These are phyloP conservation scores for Neomorphus geoffroyi DNA, from an alignment of 2,797 vertebrate genomes.

Conservation along the genomic window DNA sequence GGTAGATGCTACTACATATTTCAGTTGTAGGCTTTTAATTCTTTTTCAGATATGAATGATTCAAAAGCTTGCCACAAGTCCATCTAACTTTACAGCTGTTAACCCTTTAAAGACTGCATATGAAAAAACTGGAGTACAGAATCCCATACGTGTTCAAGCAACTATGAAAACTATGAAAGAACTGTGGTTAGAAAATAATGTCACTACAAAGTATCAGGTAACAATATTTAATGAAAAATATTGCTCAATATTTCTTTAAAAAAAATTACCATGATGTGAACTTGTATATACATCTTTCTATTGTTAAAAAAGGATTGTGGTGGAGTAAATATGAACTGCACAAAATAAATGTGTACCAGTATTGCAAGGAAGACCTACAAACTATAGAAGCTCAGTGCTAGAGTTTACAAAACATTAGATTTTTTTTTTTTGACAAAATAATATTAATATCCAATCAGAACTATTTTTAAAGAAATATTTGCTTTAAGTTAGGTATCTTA, in stretches of 20 bases:
- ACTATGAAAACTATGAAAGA: conserved; percentile 62
- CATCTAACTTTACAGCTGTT: conserved; percentile 71
- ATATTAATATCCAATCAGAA: conserved; percentile 70
- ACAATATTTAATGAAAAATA: conserved; percentile 79
- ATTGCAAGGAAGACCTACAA: conserved; percentile 77
- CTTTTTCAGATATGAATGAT: conserved; percentile 72
- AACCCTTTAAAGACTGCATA: conserved; percentile 80
- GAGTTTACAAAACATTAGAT: conserved; percentile 60
- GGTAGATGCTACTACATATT: conserved; percentile 73
- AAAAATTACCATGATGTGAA: conserved; percentile 70
- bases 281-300: conserved; percentile 72
- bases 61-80: conserved; percentile 75
- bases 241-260: conserved; percentile 73
- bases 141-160: conserved; percentile 60
- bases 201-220: conserved; percentile 70
- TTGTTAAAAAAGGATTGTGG: conserved; percentile 65
- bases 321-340: conserved; percentile 63
- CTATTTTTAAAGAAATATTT: conserved; percentile 70
- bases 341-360: conserved; percentile 70
- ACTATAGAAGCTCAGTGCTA: conserved; percentile 71
- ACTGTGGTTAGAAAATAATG: conserved; percentile 67
- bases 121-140: conserved; percentile 62
- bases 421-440: conserved; percentile 65
- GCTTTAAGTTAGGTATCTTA: conserved; percentile 71
- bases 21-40: conserved; percentile 72